These are phyloP conservation scores for Eulithis testata DNA, from an alignment of 2,888 invertebrate genomes.

Conservation along the genomic window DNA sequence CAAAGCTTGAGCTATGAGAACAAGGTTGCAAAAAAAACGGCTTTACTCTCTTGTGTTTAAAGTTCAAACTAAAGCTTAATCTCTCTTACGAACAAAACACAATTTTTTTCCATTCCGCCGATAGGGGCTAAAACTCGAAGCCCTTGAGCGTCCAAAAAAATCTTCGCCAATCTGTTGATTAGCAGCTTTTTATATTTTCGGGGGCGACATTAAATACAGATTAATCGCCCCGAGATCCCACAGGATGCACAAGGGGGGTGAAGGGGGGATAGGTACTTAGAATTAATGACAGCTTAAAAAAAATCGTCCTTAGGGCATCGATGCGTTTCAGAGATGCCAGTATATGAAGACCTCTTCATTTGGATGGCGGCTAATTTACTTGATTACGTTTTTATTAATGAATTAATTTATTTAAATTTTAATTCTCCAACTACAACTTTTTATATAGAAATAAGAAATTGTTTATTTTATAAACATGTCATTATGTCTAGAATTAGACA, in stretches of 20 bases:
- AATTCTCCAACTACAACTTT: background rate
- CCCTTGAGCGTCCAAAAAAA: constrained; percentile 60
- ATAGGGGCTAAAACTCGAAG: constrained; percentile 43
- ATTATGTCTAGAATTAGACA: too few species aligned
- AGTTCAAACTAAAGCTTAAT: background rate
- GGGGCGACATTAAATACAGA: constrained; percentile 80
- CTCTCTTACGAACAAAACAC: constrained; percentile 14
- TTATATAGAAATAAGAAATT: too few species aligned
- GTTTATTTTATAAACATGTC: too few species aligned
- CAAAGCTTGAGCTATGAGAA: too few species aligned
- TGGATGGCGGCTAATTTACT: constrained; percentile 11
- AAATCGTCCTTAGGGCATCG: constrained; percentile 62
- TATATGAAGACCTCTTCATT: constrained; percentile 44
- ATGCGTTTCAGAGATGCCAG: constrained; percentile 49
- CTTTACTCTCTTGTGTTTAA: background rate
- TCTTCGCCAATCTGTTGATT: constrained; percentile 80
- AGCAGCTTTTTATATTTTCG: constrained; percentile 76
- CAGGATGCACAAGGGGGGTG: constrained; percentile 52
- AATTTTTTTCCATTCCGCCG: constrained; percentile 39
- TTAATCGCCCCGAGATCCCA: constrained; percentile 76
- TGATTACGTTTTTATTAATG: constrained; percentile 6
- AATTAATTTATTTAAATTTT: background rate
- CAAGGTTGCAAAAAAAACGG: too few species aligned
- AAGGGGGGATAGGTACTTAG: constrained; percentile 61
- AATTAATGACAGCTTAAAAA: constrained; percentile 79